Base-by-base conservation (phyloP, 2,888 invertebrate species). In the Pheosia gnoma region DNA sequence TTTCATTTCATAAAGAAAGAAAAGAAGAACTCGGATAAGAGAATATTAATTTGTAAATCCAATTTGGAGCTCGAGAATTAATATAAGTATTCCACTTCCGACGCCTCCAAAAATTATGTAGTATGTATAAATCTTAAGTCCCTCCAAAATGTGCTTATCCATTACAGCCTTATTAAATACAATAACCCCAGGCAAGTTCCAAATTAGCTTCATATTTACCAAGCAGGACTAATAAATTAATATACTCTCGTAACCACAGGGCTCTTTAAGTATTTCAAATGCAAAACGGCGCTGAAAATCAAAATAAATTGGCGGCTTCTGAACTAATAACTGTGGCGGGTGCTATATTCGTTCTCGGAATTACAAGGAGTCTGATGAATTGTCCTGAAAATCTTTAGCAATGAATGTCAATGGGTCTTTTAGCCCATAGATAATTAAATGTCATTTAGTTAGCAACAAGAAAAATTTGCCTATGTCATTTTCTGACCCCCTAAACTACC, bases 181-280 rank as follows among this genome's bases (percentile, higher is more conserved):
- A 53, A 53, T 53, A 53, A 37, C 53, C 53, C 37, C 37, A 37
- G 11, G 53, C 11, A 9, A 37, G 10, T 11, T 53, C 25, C 53
- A 53, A 53, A 53, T 53, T 53, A 53, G 37, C 53, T 37, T 38
- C 11, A 25, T 53, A 37, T 53, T 53, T 37, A 37, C 53, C 25
- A 6, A 25, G 36, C 53, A 53, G 2, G 53, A 47, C 47, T 53
- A 53, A 53, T 53, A 53, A 53, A 11, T 53, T 53, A 53, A 53
- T 53, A 37, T 11, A 53, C 37, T 53, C 53, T 37, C 36, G 53
- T 36, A 11, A 36, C 52, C 53, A 37, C 37, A 10, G 53, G 53
- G 6, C 37, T 37, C 53, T 36, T 37, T 37, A 10, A 9, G 6
- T 3, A 38, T 53, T 53, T 53, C 37, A 11, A 37, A 53, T 4